Conservation (phyloP, 2,113 vertebrate genomes). For the Redunca redunca region DNA sequence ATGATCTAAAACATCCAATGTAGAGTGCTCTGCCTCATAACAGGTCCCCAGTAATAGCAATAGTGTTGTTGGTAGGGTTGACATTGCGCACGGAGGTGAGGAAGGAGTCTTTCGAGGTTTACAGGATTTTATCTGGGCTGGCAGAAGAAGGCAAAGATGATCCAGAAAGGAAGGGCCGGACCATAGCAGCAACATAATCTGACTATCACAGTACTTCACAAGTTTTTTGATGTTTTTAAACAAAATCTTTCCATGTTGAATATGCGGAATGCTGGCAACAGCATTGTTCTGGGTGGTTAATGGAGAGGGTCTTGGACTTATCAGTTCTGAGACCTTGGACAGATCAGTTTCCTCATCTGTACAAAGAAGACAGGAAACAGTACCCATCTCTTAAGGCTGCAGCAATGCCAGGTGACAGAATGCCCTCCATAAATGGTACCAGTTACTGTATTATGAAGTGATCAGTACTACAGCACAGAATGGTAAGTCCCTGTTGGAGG, state of each 20-base stretch:
- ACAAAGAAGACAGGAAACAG: not conserved
- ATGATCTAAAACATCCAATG: not conserved
- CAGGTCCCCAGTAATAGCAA: not conserved
- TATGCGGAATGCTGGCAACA: not conserved
- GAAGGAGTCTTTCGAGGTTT: not conserved
- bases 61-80: not conserved
- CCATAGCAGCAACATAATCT: not conserved
- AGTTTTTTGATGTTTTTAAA: not conserved
- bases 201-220: not conserved
- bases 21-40: not conserved
- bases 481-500: not conserved
- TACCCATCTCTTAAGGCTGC: not conserved
- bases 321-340: not conserved
- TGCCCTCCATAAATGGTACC: not conserved
- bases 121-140: not conserved
- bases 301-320: not conserved
- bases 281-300: not conserved
- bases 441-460: fast-evolving
- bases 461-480: not conserved
- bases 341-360: not conserved
- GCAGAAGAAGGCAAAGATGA: not conserved
- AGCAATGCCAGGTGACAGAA: not conserved
- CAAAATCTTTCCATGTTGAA: not conserved
- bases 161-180: not conserved
- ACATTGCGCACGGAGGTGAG: not conserved